A percentile compares a stretch with the other conserved stretches of the same genome.
Conservation (phyloP, 1,140 invertebrate genomes). For the Caerostris darwini region DNA sequence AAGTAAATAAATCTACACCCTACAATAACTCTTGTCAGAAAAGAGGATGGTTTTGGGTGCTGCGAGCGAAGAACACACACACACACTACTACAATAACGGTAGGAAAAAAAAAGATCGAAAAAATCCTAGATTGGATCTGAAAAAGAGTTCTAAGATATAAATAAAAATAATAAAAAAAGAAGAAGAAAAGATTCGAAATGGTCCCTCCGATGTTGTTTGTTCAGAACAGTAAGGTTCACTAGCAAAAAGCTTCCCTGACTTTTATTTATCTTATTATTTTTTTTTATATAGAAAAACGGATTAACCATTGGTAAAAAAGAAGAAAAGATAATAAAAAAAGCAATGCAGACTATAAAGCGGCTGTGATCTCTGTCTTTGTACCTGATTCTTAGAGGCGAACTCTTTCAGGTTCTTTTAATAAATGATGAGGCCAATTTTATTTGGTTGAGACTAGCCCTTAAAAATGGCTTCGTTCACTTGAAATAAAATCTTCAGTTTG, state of each 20-base stretch:
- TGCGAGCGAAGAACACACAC: background rate
- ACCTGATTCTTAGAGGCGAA: background rate
- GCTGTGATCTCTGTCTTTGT: background rate
- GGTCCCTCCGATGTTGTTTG: constrained; percentile 34
- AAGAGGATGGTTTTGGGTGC: background rate
- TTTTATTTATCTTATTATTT: constrained; percentile 4
- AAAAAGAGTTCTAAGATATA: constrained; percentile 35
- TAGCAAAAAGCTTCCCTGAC: background rate
- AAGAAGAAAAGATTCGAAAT: constrained; percentile 27
- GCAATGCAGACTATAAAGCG: constrained; percentile 2
- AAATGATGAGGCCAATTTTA: constrained; percentile 30
- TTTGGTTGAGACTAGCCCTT: background rate
- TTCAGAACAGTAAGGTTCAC: background rate
- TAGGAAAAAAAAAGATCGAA: too few relatives aligned
- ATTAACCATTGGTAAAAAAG: background rate
- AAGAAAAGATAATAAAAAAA: background rate
- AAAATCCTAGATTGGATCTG: constrained; percentile 17
- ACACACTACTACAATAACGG: background rate
- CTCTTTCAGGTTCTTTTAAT: background rate
- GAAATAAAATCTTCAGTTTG: too few relatives aligned
- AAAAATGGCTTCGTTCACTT: background rate
- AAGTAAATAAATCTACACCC: constrained; percentile 43
- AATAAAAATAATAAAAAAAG: background rate
- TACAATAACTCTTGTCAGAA: constrained; percentile 55
- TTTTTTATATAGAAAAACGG: background rate